Evolutionary conservation across 2,888 invertebrate species (phyloP), one percentile per base, ranked within the genome.

Genomic region (Microchrysa polita): DNA sequence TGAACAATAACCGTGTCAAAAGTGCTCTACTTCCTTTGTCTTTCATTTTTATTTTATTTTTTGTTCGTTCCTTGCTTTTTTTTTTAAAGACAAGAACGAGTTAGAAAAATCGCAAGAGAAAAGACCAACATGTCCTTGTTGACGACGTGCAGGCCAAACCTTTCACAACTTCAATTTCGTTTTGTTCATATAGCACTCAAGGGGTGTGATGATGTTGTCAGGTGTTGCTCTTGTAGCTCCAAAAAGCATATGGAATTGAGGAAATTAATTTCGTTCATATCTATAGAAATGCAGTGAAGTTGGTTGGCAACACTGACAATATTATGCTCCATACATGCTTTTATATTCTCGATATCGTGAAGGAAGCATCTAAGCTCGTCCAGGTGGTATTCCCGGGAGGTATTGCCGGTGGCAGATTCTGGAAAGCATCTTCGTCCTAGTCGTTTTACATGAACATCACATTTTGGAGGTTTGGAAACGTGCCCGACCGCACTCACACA

Each of bases 311-410:
- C 2, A 34, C 27, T 7, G 27, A 7, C 27, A 34, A 34, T 7
- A 34, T 7, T 7, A 7, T 2, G 4, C 27, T 34, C 27, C 7
- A 34, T 34, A 34, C 7, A 7, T 34, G 7, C 27, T 7, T 34
- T 34, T 34, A 34, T 34, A 34, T 34, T 7, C 27, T 34, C 4
- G 4, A 34, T 34, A 7, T 34, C 27, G 27, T 34, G 7, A 34
- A 34, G 27, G 27, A 34, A 34, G 7, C 7, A 34, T 34, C 27
- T 34, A 34, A 34, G 20, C 59, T 14, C 59, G 22, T 2, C 55
- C 59, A 59, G 59, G 5, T 59, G 59, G 59, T 23, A 59, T 59
- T 23, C 59, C 59, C 23, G 22, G 20, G 12, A 59, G 59, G 59
- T 59, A 14, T 59, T 23, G 22, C 20, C 14, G 23, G 59, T 59